Conservation (phyloP, 2,797 vertebrate genomes). For the Sylvia borin region DNA sequence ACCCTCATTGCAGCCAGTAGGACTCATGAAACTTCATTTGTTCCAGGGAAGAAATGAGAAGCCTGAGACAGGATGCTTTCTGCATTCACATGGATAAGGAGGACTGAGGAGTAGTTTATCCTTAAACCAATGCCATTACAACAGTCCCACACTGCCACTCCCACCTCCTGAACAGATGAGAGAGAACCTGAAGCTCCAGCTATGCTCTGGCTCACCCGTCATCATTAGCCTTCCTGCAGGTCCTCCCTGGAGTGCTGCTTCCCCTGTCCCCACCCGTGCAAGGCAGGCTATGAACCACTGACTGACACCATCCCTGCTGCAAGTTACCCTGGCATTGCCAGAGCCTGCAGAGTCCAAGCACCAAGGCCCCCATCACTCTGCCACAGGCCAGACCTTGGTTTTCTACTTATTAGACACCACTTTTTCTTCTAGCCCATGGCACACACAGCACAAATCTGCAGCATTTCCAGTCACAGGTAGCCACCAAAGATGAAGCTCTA, state of each 20-base stretch:
- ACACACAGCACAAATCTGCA: accelerated
- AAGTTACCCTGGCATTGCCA: not conserved
- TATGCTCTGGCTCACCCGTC: not conserved
- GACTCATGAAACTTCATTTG: not conserved
- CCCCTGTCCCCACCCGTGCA: no score
- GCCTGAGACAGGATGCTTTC: not conserved
- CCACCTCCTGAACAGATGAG: not conserved
- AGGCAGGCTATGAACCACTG: accelerated
- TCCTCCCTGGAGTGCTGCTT: not conserved
- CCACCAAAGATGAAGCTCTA: not conserved
- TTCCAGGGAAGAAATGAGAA: not conserved
- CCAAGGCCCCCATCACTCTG: not conserved
- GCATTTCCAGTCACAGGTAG: not conserved
- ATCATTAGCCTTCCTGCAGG: not conserved
- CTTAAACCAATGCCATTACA: not conserved
- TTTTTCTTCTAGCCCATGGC: not conserved
- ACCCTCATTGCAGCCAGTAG: not conserved
- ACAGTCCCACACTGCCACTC: not conserved
- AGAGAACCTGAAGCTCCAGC: not conserved
- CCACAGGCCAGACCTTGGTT: not conserved
- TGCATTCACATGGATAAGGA: not conserved
- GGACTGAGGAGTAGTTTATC: not conserved
- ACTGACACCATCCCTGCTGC: not conserved
- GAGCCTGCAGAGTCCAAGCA: not conserved
- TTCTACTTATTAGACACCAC: not conserved